Percentiles rank a stretch among this genome's conserved stretches.
Conservation (phyloP, 2,113 vertebrate genomes). For the Trogon melanurus region DNA sequence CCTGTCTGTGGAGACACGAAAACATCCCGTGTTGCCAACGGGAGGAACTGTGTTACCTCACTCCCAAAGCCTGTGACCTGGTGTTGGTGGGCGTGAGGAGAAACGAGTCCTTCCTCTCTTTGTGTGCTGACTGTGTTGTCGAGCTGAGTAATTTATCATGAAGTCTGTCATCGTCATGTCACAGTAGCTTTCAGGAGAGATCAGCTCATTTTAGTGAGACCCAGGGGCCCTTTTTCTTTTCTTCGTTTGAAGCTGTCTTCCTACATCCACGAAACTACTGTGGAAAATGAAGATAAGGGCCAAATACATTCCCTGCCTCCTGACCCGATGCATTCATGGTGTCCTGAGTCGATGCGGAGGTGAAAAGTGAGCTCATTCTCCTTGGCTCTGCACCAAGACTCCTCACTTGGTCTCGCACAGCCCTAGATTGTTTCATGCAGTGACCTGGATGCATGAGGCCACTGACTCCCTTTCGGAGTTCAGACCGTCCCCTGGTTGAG, state of each 20-base stretch:
- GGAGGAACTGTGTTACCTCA: neutral
- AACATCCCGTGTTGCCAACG: neutral
- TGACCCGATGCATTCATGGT: neutral
- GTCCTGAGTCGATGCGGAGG: neutral
- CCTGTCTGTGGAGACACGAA: neutral
- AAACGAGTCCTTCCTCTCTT: neutral
- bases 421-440: neutral
- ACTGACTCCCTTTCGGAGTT: neutral
- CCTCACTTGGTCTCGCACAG: neutral
- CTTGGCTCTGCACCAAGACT: neutral
- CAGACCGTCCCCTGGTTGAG: neutral
- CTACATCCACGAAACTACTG: neutral
- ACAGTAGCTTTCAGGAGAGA: neutral
- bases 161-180: neutral
- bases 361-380: neutral
- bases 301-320: neutral
- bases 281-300: neutral
- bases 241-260: neutral
- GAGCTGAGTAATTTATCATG: neutral
- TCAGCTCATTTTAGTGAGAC: neutral
- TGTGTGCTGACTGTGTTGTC: neutral
- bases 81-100: neutral
- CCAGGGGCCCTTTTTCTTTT: too few relatives aligned
- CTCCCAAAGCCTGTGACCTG: neutral
- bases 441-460: neutral